A percentile compares a stretch with the other conserved stretches of the same genome.
phyloP scores from a whole-genome alignment of 2,113 vertebrate species.

The Gymnarchus niloticus region DNA sequence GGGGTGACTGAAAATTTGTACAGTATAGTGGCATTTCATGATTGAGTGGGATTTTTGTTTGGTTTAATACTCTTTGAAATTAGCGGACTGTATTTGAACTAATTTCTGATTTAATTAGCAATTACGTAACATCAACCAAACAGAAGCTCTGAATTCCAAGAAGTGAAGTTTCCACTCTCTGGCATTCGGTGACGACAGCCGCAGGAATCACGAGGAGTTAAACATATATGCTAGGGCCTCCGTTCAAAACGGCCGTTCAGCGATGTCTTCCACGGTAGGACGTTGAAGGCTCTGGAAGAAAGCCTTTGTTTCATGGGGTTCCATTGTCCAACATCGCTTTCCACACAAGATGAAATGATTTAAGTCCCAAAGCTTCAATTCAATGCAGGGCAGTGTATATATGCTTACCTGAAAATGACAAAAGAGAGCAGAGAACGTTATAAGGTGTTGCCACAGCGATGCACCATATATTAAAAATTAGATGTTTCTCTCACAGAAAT shows the following conservation, averaged over 20 bases:
- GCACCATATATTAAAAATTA: neutral
- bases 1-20: too few species aligned
- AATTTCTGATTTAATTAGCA: too few species aligned
- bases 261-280: neutral
- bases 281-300: neutral
- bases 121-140: too few species aligned
- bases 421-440: neutral
- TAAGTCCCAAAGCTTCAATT: conserved; percentile 7
- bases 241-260: neutral
- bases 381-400: neutral
- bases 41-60: too few species aligned
- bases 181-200: too few species aligned
- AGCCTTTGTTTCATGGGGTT: neutral
- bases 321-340: neutral
- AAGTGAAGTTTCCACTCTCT: too few species aligned
- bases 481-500: neutral
- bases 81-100: too few species aligned
- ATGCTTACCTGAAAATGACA: neutral
- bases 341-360: neutral
- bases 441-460: neutral
- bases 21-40: too few species aligned
- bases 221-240: neutral
- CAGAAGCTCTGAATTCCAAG: too few species aligned
- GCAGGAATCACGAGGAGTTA: too few species aligned
- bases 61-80: too few species aligned